Evolutionary conservation across 2,113 vertebrate species (phyloP).

Genomic region (Lethenteron reissneri): DNA sequence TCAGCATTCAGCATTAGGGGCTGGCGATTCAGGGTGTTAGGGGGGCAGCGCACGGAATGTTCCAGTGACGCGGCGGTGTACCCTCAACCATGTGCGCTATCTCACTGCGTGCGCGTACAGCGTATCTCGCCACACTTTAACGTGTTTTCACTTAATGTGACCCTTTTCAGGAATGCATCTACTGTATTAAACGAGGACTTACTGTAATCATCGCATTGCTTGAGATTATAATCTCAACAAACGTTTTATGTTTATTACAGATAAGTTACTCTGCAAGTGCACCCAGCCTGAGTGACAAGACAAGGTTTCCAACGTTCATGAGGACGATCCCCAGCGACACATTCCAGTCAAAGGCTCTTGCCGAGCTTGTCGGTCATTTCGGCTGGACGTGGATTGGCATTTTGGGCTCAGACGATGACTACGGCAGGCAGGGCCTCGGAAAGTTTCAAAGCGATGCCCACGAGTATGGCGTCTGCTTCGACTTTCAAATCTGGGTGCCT

Average conservation of each 20-base stretch:
- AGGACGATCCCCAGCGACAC: slow-evolving; percentile 82
- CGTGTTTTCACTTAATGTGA: too few relatives aligned
- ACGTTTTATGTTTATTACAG: slow-evolving; percentile 19
- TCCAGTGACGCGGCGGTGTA: too few relatives aligned
- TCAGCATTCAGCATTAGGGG: too few relatives aligned
- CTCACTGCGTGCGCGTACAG: too few relatives aligned
- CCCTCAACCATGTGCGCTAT: too few relatives aligned
- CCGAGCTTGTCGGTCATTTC: slow-evolving; percentile 75
- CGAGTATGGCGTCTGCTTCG: slow-evolving; percentile 83
- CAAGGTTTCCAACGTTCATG: slow-evolving; percentile 90
- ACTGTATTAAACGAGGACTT: too few relatives aligned
- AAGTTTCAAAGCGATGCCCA: slow-evolving; percentile 88
- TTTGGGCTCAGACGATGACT: slow-evolving; percentile 79
- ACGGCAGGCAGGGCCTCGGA: slow-evolving; percentile 78
- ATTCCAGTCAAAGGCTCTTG: slow-evolving; percentile 80
- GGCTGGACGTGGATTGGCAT: slow-evolving; percentile 98
- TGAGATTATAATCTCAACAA: too few relatives aligned
- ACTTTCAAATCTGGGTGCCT: slow-evolving; percentile 77
- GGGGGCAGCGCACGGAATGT: too few relatives aligned
- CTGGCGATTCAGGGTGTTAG: too few relatives aligned
- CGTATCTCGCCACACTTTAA: too few relatives aligned
- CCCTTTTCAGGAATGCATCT: too few relatives aligned
- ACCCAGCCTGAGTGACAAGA: slow-evolving; percentile 84
- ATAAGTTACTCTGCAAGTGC: slow-evolving; percentile 94
- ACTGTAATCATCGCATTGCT: too few relatives aligned